These are phyloP conservation scores for Uria lomvia DNA, from an alignment of 2,113 vertebrate genomes.

Conservation along the genomic window DNA sequence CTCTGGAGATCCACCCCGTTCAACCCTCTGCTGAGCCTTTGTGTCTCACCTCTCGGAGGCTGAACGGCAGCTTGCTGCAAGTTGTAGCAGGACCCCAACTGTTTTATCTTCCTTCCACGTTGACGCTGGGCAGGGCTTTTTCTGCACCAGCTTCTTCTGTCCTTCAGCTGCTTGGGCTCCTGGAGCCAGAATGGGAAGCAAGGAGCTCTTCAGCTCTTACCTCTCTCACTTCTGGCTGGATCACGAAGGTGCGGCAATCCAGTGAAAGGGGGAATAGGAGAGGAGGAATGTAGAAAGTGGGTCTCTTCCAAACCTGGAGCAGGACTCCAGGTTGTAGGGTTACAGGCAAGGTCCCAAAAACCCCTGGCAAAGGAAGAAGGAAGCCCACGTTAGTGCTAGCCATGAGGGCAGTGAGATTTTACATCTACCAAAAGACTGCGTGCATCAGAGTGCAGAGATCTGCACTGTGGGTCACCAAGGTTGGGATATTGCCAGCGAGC, in stretches of 20 bases:
- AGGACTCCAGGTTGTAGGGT: background rate
- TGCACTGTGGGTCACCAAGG: accelerated
- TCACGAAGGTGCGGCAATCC: background rate
- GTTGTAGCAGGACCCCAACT: background rate
- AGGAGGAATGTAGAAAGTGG: background rate
- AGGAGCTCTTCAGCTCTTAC: background rate
- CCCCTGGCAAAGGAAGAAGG: background rate
- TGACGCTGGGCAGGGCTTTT: background rate
- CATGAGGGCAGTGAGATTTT: background rate
- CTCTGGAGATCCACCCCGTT: background rate
- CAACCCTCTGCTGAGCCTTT: background rate
- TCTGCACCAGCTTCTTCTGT: background rate
- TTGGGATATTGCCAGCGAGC: background rate
- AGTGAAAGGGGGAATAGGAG: background rate
- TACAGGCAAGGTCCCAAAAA: background rate
- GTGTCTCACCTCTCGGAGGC: background rate
- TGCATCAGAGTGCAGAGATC: background rate
- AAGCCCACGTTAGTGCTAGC: accelerated
- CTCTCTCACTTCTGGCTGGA: background rate
- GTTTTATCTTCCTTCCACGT: background rate
- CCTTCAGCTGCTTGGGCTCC: background rate
- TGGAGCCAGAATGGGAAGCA: background rate
- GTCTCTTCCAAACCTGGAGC: background rate
- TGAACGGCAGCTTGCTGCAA: background rate
- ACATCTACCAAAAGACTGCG: background rate